phyloP scores from a whole-genome alignment of 2,888 invertebrate genomes.

The Nephrocerus scutellatus region DNA sequence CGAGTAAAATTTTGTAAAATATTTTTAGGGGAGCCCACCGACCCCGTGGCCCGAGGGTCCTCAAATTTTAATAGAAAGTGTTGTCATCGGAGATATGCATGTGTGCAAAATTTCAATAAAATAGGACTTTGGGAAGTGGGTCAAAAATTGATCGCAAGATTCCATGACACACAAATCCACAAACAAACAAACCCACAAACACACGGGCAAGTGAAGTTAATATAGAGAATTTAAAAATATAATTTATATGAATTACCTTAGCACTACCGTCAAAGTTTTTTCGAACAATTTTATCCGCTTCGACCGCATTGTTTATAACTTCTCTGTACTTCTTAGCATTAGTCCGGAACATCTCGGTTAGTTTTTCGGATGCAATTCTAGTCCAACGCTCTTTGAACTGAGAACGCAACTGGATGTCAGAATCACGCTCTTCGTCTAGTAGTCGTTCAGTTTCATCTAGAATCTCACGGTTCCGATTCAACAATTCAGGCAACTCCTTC shows the following conservation, averaged over 20 bases:
- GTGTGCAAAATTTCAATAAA: too few relatives aligned
- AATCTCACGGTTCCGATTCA: slow-evolving; percentile 89
- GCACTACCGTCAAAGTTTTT: slow-evolving; percentile 76
- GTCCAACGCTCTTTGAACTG: slow-evolving; percentile 94
- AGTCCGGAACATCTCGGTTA: slow-evolving; percentile 81
- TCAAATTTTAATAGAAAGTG: too few relatives aligned
- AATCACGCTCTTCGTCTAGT: slow-evolving; percentile 84
- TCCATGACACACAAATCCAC: too few relatives aligned
- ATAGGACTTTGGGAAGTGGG: too few relatives aligned
- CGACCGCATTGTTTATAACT: slow-evolving; percentile 85
- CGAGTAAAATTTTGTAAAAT: too few relatives aligned
- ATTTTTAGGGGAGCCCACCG: too few relatives aligned
- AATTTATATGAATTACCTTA: slow-evolving; percentile 34
- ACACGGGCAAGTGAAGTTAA: too few relatives aligned
- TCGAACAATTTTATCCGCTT: slow-evolving; percentile 74
- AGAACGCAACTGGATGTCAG: slow-evolving; percentile 76
- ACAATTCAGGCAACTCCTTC: slow-evolving; percentile 79
- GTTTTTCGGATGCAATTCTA: slow-evolving; percentile 75
- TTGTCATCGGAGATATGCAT: too few relatives aligned
- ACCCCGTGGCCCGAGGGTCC: too few relatives aligned
- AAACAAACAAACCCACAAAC: too few relatives aligned
- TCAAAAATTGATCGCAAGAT: too few relatives aligned
- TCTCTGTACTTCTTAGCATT: slow-evolving; percentile 89
- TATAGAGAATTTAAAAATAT: neutral
- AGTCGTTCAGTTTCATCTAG: slow-evolving; percentile 82